phyloP scores from a whole-genome alignment of 2,888 invertebrate species.

The Apomyelois bistriatella region DNA sequence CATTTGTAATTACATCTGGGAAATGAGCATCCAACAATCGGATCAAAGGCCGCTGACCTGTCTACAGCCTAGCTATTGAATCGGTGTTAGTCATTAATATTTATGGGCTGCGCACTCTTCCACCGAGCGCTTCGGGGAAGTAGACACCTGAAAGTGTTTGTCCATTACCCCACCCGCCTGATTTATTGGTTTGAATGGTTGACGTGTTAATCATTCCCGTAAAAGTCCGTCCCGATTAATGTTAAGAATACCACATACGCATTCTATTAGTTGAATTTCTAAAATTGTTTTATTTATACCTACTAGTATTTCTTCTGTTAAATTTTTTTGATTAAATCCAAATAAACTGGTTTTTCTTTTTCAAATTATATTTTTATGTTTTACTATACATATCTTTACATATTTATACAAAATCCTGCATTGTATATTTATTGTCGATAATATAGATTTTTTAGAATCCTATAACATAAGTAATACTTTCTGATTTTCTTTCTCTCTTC shows the following conservation, averaged over 20 bases:
- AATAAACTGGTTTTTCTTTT: too few species aligned
- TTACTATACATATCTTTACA: too few species aligned
- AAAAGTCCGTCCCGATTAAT: conserved; percentile 22
- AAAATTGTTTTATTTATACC: too few species aligned
- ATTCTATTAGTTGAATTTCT: background rate
- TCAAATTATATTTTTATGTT: too few species aligned
- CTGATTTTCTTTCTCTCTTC: too few species aligned
- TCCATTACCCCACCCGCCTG: conserved; percentile 48
- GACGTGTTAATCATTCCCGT: conserved; percentile 34
- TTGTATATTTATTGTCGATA: too few species aligned
- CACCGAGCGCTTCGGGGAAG: conserved; percentile 61
- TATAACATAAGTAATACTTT: too few species aligned
- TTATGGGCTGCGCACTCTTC: conserved; percentile 63
- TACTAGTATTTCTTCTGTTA: too few species aligned
- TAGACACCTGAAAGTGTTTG: conserved; percentile 54
- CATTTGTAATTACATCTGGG: conserved; percentile 64
- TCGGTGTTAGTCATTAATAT: conserved; percentile 73
- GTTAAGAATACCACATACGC: conserved; percentile 13
- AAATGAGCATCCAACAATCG: conserved; percentile 64
- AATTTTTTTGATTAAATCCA: too few species aligned
- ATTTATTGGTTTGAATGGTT: conserved; percentile 22
- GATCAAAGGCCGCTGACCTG: conserved; percentile 69
- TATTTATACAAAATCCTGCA: too few species aligned
- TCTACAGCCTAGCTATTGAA: conserved; percentile 60
- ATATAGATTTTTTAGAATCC: too few species aligned